phyloP scores from a whole-genome alignment of 2,113 vertebrate genomes.

The Herpetotheres cachinnans region DNA sequence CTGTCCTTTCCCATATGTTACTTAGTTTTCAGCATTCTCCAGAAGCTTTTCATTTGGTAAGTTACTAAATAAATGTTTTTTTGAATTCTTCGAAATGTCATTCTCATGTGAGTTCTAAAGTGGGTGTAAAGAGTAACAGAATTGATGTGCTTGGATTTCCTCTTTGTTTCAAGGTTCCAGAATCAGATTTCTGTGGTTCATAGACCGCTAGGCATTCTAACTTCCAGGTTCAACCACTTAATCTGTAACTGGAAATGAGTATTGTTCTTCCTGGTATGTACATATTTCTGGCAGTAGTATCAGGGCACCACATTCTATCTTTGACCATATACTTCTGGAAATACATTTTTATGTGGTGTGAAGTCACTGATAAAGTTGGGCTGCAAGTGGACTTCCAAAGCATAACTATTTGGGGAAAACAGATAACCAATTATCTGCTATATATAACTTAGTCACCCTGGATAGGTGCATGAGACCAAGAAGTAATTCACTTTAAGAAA shows the following conservation, averaged over 20 bases:
- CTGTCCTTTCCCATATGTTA: slow-evolving; percentile 96
- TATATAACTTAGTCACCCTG: background rate
- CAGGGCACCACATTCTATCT: background rate
- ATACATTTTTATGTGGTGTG: background rate
- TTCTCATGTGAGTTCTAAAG: background rate
- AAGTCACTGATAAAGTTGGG: background rate
- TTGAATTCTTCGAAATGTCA: background rate
- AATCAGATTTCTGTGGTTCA: background rate
- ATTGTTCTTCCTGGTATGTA: background rate
- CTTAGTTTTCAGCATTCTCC: slow-evolving; percentile 99
- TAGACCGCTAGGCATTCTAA: background rate
- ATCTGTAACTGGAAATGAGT: background rate
- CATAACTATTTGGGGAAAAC: background rate
- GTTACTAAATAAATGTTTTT: slow-evolving; percentile 26
- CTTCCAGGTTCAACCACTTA: background rate
- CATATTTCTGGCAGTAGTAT: background rate
- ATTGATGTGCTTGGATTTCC: background rate
- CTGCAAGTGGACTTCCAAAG: background rate
- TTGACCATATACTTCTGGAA: background rate
- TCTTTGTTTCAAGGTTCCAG: background rate
- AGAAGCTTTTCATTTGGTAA: slow-evolving; percentile 97
- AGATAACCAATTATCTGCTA: background rate
- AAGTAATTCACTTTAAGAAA: background rate
- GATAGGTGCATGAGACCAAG: background rate
- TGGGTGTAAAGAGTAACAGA: background rate